Evolutionary conservation across 2,888 invertebrate genomes (phyloP), one percentile per base, ranked within the genome.

Genomic region (Drosophila subsilvestris): DNA sequence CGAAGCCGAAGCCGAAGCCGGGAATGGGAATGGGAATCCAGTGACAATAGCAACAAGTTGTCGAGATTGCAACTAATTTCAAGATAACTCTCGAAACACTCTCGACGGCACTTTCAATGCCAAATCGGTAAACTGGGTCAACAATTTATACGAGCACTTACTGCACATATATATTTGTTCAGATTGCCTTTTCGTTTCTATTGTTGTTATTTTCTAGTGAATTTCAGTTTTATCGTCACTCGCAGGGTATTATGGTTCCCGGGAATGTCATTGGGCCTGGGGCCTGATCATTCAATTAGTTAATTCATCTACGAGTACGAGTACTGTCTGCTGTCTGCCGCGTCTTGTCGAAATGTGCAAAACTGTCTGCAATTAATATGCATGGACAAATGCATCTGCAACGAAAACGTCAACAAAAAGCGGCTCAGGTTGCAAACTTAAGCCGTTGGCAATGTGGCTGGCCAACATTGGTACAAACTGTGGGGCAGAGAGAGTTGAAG

Each of bases 51-150:
- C 65, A 63, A 76, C 55, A 75, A 66, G 45, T 76, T 65, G 60
- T 59, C 48, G 55, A 57, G 58, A 77, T 77, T 76, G 59, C 53
- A 66, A 61, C 76, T 45, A 68, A 74, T 60, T 66, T 63, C 37
- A 48, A 66, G 48, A 67, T 63, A 67, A 68, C 65, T 65, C 45
- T 55, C 56, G 48, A 18, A 56, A 56, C 42, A 48, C 63, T 63
- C 66, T 63, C 45, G 67, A 56, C 48, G 62, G 59, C 78, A 69
- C 76, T 66, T 80, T 78, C 78, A 80, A 80, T 80, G 69, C 47
- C 65, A 73, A 75, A 68, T 59, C 43, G 17, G 22, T 50, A 27
- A 68, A 82, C 53, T 69, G 56, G 73, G 73, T 79, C 77, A 82
- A 72, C 49, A 61, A 55, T 44, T 60, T 79, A 29, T 66, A 49